Conservation (phyloP, 1,140 invertebrate species). For the Aphelinus atriplicis region DNA sequence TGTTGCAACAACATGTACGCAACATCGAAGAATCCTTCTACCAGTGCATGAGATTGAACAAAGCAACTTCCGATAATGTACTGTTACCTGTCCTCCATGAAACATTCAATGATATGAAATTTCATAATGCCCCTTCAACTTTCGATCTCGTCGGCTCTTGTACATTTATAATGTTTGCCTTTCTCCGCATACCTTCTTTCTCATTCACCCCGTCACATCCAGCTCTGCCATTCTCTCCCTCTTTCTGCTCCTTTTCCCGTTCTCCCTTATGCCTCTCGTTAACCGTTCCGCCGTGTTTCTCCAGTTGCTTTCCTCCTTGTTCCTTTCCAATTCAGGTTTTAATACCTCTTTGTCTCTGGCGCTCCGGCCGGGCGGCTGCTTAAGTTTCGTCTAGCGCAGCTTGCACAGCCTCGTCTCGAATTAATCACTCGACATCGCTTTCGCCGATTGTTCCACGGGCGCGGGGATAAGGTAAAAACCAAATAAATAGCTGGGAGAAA, state of each 20-base stretch:
- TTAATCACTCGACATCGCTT: slow-evolving; percentile 50
- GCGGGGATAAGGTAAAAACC: slow-evolving; percentile 49
- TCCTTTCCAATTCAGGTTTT: slow-evolving; percentile 19
- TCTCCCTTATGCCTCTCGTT: slow-evolving; percentile 22
- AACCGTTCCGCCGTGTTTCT: slow-evolving; percentile 5
- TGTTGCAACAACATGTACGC: no score
- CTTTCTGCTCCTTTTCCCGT: slow-evolving; percentile 23
- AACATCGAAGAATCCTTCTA: no score
- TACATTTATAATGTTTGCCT: no score
- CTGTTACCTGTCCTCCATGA: no score
- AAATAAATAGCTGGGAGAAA: slow-evolving; percentile 54
- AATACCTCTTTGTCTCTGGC: not conserved
- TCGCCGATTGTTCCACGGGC: slow-evolving; percentile 46
- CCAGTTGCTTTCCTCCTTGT: not conserved
- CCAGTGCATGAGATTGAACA: no score
- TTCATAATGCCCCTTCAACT: no score
- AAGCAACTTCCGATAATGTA: no score
- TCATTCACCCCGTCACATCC: not conserved
- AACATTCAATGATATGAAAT: no score
- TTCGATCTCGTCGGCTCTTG: no score
- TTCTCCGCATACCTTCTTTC: slow-evolving; percentile 7
- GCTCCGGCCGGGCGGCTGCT: slow-evolving; percentile 34
- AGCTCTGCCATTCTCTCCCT: no score
- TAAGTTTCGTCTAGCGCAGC: slow-evolving; percentile 47
- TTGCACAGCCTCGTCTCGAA: slow-evolving; percentile 39